Evolutionary conservation across 2,888 invertebrate genomes (phyloP).

Genomic region (Pemphredon lugubris): DNA sequence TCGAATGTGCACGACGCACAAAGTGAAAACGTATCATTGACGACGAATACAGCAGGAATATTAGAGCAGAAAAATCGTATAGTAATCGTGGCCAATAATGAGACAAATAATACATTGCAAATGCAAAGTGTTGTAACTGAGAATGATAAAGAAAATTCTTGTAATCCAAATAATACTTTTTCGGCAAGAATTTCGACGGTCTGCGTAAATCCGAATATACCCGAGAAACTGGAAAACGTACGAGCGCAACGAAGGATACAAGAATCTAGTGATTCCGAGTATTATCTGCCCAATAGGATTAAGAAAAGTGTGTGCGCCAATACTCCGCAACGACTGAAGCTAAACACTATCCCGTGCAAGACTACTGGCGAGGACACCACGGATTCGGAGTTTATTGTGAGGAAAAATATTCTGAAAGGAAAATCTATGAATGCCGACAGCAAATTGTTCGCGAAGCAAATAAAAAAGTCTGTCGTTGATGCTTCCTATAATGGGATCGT

Average conservation of each 20-base stretch:
- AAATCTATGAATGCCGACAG: neutral
- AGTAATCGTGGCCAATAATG: neutral
- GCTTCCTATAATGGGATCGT: neutral
- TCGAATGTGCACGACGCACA: constrained; percentile 1
- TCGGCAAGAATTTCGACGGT: too few species aligned
- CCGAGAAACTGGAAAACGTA: constrained; percentile 1
- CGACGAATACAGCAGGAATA: constrained; percentile 1
- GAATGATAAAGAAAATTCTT: neutral
- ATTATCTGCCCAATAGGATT: constrained; percentile 28
- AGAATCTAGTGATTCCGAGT: constrained; percentile 44
- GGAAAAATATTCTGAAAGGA: neutral
- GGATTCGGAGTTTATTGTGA: constrained; percentile 28
- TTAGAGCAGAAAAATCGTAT: constrained; percentile 4
- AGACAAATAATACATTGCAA: neutral
- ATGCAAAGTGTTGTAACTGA: neutral
- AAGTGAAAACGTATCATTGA: neutral
- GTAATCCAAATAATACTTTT: neutral
- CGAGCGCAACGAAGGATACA: constrained; percentile 4
- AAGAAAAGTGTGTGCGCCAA: constrained; percentile 14
- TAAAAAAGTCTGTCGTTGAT: neutral
- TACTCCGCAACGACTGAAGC: constrained; percentile 3
- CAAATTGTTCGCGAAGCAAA: neutral
- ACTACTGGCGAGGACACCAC: constrained; percentile 39
- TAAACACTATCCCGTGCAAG: constrained; percentile 7
- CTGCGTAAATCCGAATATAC: neutral